Percentiles rank a stretch among this genome's conserved stretches.
phyloP scores from a whole-genome alignment of 1,140 invertebrate genomes.

The Magallana ariakensis region DNA sequence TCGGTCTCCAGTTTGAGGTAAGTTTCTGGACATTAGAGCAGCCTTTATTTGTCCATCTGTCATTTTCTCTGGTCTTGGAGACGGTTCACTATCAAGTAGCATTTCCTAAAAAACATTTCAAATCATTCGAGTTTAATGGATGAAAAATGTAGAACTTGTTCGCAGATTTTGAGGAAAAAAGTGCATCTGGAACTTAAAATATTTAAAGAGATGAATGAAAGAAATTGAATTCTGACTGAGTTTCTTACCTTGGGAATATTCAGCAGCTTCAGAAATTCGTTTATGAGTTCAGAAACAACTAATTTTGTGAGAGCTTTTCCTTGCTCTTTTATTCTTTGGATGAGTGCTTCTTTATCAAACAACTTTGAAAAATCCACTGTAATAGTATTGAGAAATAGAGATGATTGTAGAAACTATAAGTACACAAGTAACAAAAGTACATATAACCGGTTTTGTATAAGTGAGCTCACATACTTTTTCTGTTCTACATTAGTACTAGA shows the following conservation, averaged over 20 bases:
- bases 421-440: not conserved
- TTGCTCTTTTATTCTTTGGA: conserved; percentile 53
- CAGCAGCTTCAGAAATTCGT: conserved; percentile 34
- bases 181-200: too few species aligned
- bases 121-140: too few species aligned
- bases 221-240: too few species aligned
- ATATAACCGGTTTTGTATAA: too few species aligned
- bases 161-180: too few species aligned
- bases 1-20: conserved; percentile 48
- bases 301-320: conserved; percentile 46
- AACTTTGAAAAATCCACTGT: conserved; percentile 54
- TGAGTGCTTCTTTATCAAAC: conserved; percentile 54
- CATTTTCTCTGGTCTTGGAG: conserved; percentile 62
- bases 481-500: too few species aligned
- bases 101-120: conserved; percentile 39
- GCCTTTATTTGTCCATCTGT: conserved; percentile 52
- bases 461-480: too few species aligned
- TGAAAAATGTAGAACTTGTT: too few species aligned
- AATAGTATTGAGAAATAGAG: conserved; percentile 3
- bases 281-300: conserved; percentile 4
- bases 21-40: conserved; percentile 44
- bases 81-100: conserved; percentile 52
- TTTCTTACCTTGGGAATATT: conserved; percentile 42
- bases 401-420: not conserved
- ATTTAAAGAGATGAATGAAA: too few species aligned